Conservation (phyloP, 1,140 invertebrate genomes). For the Choristoneura fumiferana region DNA sequence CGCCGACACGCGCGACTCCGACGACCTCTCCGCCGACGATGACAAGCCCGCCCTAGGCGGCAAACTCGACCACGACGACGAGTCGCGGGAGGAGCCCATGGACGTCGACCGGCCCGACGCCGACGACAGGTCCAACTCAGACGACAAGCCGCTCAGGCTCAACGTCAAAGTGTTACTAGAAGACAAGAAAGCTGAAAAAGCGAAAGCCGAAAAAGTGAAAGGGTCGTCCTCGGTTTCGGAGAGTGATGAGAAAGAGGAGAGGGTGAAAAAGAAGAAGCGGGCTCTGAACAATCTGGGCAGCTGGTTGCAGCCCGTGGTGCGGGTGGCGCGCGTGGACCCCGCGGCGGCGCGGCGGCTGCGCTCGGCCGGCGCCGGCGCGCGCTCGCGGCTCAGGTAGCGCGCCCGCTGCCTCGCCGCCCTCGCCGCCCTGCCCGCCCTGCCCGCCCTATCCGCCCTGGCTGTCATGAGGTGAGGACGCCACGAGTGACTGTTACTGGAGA, state of each 20-base stretch:
- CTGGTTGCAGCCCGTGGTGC: conserved; percentile 68
- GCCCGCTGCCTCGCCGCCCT: conserved; percentile 25
- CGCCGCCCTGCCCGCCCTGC: conserved; percentile 3
- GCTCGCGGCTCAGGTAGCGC: conserved; percentile 49
- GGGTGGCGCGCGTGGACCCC: conserved; percentile 67
- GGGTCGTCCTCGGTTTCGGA: conserved; percentile 42
- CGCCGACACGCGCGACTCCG: conserved; percentile 44
- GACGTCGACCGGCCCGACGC: conserved; percentile 17
- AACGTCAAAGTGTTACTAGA: conserved; percentile 26
- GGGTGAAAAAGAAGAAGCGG: conserved; percentile 39
- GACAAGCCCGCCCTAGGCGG: conserved; percentile 50
- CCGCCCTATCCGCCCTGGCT: too few species aligned
- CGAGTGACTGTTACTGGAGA: too few species aligned
- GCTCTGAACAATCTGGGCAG: conserved; percentile 46
- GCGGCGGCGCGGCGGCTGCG: conserved; percentile 48
- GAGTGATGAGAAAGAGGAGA: conserved; percentile 47
- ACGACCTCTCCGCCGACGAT: conserved; percentile 54
- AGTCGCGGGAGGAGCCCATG: conserved; percentile 22
- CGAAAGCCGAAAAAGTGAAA: conserved; percentile 30
- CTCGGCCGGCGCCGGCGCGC: conserved; percentile 43
- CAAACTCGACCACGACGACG: conserved; percentile 35
- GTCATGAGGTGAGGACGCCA: not conserved
- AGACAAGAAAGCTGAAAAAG: conserved; percentile 26
- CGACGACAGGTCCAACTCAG: conserved; percentile 27
- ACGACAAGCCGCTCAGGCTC: conserved; percentile 30